Percentiles rank a stretch among this genome's conserved stretches.
Evolutionary conservation across 1,140 invertebrate genomes (phyloP).

Genomic region (Sitophilus oryzae): DNA sequence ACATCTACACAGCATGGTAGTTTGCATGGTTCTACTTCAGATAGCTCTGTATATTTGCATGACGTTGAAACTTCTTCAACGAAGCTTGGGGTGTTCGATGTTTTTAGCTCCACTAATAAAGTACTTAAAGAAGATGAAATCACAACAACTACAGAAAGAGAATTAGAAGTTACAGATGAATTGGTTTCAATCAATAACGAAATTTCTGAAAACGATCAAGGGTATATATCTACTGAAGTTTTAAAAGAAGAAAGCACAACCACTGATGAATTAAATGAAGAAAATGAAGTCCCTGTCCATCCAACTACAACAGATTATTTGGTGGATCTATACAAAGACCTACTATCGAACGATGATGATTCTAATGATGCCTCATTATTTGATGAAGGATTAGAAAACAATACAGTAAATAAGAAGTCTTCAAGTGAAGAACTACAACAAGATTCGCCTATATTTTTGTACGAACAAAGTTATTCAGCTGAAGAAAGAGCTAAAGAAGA

Average conservation of each 20-base stretch:
- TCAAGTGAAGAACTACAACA: conserved; percentile 41
- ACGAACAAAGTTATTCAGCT: conserved; percentile 44
- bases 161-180: no score
- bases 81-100: conserved; percentile 4
- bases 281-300: neutral
- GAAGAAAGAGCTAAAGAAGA: conserved; percentile 35
- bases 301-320: neutral
- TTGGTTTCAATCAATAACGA: no score
- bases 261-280: neutral
- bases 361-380: conserved; percentile 12
- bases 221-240: no score
- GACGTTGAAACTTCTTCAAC: conserved; percentile 4
- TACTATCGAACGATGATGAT: neutral
- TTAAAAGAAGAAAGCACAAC: no score
- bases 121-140: neutral
- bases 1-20: conserved; percentile 27
- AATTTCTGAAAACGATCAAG: no score
- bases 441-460: conserved; percentile 44
- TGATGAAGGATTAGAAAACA: neutral
- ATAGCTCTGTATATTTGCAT: conserved; percentile 25
- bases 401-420: neutral
- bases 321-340: neutral
- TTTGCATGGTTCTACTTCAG: conserved; percentile 33
- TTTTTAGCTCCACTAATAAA: conserved; percentile 16
- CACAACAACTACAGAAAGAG: neutral